These are phyloP conservation scores for Eubasilissa regina DNA, from an alignment of 1,140 invertebrate genomes.

Conservation along the genomic window DNA sequence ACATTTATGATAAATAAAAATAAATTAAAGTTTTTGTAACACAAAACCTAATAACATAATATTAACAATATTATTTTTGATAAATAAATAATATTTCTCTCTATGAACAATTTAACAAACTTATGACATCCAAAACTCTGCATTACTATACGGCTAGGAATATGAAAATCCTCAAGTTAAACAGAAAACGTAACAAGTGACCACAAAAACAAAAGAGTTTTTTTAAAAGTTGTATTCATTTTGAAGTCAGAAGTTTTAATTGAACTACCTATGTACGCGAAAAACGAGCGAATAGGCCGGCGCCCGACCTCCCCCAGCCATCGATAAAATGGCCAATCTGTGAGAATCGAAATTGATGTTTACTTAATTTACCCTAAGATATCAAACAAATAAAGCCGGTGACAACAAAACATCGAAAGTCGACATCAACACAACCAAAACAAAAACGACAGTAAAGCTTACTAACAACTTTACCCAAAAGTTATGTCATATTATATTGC, in stretches of 20 bases:
- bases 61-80: too few relatives aligned
- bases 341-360: conserved; percentile 31
- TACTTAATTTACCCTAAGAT: conserved; percentile 13
- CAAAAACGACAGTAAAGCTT: conserved; percentile 34
- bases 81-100: too few relatives aligned
- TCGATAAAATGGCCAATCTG: conserved; percentile 72
- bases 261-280: not conserved
- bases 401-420: conserved; percentile 30
- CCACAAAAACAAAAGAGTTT: too few relatives aligned
- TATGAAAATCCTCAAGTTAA: too few relatives aligned
- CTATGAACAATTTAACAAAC: too few relatives aligned
- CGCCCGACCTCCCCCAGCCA: conserved; percentile 70
- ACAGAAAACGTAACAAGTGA: too few relatives aligned
- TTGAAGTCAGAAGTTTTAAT: not conserved
- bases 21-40: too few relatives aligned
- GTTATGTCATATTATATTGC: conserved; percentile 55
- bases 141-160: too few relatives aligned
- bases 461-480: conserved; percentile 40
- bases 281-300: conserved; percentile 6
- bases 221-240: too few relatives aligned
- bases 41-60: too few relatives aligned
- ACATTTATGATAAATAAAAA: too few relatives aligned
- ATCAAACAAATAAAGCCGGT: conserved; percentile 10
- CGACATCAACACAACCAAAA: conserved; percentile 37
- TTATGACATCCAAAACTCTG: too few relatives aligned